These are phyloP conservation scores for Prionace glauca DNA, from an alignment of 2,797 vertebrate genomes.

Conservation along the genomic window DNA sequence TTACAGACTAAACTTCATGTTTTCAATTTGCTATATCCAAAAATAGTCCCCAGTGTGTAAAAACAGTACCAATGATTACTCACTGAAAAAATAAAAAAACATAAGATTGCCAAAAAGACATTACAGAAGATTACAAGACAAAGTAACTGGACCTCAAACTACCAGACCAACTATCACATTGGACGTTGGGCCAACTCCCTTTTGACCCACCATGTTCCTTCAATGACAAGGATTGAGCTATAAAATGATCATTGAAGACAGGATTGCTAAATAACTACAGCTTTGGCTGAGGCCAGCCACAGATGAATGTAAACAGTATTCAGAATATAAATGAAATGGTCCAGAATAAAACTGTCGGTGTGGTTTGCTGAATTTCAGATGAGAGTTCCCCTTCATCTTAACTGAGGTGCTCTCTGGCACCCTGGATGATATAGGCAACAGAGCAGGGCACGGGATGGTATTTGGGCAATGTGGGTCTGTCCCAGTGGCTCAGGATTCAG, in stretches of 20 bases:
- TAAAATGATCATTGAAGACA: background rate
- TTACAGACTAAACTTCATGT: background rate
- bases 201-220: background rate
- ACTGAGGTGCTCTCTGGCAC: background rate
- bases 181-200: background rate
- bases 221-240: background rate
- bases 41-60: background rate
- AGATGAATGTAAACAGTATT: background rate
- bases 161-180: background rate
- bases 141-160: background rate
- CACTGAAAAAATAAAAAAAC: background rate
- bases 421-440: background rate
- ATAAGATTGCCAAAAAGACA: background rate
- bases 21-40: background rate
- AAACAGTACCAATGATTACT: background rate
- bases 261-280: background rate
- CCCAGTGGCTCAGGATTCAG: too few relatives aligned
- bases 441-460: background rate
- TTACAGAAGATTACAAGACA: background rate
- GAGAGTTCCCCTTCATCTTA: background rate
- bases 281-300: background rate
- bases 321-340: background rate
- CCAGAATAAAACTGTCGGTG: background rate
- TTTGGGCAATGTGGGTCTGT: too few relatives aligned
- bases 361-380: too few relatives aligned